phyloP scores from a whole-genome alignment of 2,797 vertebrate genomes.

The Megalops cyprinoides region DNA sequence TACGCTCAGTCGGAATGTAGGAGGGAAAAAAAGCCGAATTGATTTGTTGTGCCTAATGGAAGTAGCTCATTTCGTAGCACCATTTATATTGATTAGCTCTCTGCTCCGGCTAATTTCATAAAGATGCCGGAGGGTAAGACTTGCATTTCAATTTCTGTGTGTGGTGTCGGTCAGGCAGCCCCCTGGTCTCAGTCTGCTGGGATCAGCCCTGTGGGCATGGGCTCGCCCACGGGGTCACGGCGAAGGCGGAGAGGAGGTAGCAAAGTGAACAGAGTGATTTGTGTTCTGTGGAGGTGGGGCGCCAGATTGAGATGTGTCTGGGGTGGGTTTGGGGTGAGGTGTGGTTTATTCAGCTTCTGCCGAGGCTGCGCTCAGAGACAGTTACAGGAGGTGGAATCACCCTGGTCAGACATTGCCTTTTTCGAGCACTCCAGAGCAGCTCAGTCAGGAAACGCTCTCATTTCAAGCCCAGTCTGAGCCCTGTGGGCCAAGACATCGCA shows the following conservation, averaged over 20 bases:
- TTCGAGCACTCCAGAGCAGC: no score
- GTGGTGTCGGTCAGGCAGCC: neutral
- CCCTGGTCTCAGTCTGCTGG: neutral
- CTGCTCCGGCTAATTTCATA: slow-evolving; percentile 52
- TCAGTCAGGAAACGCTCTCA: no score
- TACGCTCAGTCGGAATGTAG: neutral
- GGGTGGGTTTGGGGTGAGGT: no score
- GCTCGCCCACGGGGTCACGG: no score
- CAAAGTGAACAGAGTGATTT: neutral
- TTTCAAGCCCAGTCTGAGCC: no score
- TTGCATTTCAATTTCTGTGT: slow-evolving; percentile 28
- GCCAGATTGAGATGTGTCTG: neutral
- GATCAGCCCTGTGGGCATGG: neutral
- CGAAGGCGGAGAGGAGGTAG: no score
- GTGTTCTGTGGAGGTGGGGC: neutral
- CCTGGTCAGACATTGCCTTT: no score
- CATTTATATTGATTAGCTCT: slow-evolving; percentile 47
- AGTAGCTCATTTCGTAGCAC: slow-evolving; percentile 14
- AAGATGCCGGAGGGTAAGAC: slow-evolving; percentile 35
- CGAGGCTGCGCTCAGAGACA: neutral
- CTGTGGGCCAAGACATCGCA: no score
- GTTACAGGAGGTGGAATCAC: no score
- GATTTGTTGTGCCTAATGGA: slow-evolving; percentile 30
- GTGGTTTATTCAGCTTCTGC: neutral
- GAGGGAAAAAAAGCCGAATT: neutral